Base-by-base conservation (phyloP, 1,140 invertebrate species). In the Frieseomelitta varia region DNA sequence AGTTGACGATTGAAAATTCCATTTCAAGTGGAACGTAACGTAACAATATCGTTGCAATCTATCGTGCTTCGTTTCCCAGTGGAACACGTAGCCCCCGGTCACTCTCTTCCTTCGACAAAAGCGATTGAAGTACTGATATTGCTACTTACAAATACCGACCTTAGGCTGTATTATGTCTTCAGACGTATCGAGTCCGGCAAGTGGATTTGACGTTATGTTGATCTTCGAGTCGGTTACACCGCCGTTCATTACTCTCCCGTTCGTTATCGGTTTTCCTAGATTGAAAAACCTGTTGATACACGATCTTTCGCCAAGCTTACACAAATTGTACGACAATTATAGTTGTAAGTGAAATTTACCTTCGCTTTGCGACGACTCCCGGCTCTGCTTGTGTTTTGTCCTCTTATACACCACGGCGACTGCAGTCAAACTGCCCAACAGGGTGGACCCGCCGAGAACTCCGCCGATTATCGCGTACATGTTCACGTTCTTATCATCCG, bases 191-290 rank as follows among this genome's bases (percentile, higher is more conserved):
- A 96, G 95, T 85, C 96, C 96, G 21, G 96, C 96, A 63, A 97
- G 91, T 34, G 96, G 96, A 95, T 97, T 97, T 24, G 96, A 96
- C 0, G 96, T 97, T 85, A 97, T 97, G 84, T 97, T 97, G 89
- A 97, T 96, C 87, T 96, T 95, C 73, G 95, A 96, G 80, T 94
- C 94, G 24, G 95, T 91, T 24, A 94, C 90, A 76, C 93, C 92
- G 14, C 94, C 94, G 63, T 95, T 95, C 55, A 96, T 94, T 74
- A 96, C 94, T 83, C 96, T 95, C 68, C 96, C 96, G 85, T 97
- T 97, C 1, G 96, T 92, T 85, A 96, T 95, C 30, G 94, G 91
- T 85, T 95, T 95, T 55, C 94, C 89, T 95, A 63, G 21, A 80
- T 63, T 21, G 34, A 21, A 77, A 10, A 21, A 39, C 6, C 6